These are phyloP conservation scores for Sigmodon hispidus DNA, from an alignment of 2,113 vertebrate species.

Conservation along the genomic window DNA sequence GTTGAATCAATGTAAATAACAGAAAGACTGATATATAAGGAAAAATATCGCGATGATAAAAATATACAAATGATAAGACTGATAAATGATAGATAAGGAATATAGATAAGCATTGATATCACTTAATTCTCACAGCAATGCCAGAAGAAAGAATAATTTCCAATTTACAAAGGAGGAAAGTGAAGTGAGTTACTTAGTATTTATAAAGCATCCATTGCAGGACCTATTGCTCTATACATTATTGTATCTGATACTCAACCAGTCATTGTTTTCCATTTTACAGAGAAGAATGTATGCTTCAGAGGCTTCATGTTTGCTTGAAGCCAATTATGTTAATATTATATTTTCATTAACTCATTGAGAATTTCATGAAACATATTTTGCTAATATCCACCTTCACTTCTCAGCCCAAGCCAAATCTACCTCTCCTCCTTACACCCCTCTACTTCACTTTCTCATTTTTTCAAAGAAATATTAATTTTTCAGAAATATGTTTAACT, in stretches of 20 bases:
- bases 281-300: neutral
- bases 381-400: neutral
- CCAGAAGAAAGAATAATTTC: neutral
- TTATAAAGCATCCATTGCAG: neutral
- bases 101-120: neutral
- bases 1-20: neutral
- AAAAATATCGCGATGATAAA: no score
- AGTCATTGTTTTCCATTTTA: neutral
- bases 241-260: neutral
- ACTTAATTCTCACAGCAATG: neutral
- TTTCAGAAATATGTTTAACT: neutral
- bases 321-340: neutral
- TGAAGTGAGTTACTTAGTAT: neutral
- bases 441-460: neutral
- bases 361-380: neutral
- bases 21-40: neutral
- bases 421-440: neutral
- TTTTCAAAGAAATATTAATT: neutral
- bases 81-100: neutral
- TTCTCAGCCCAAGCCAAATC: no score
- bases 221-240: neutral
- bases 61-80: neutral
- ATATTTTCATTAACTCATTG: neutral
- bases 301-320: neutral
- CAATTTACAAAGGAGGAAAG: neutral